Evolutionary conservation across 2,888 invertebrate genomes (phyloP), one percentile per base, ranked within the genome.

Genomic region (Campoletis raptor): DNA sequence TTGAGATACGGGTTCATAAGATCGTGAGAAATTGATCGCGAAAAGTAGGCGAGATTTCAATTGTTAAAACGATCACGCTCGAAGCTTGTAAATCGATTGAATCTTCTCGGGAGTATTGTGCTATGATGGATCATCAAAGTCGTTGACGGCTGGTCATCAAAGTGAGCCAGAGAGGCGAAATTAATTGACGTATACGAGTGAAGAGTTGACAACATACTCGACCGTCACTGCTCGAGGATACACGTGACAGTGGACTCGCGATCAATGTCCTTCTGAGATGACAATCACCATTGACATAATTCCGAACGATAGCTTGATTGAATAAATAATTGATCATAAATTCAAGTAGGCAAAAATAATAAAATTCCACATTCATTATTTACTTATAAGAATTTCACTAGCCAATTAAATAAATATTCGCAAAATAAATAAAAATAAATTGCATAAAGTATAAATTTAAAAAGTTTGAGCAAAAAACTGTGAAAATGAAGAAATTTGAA

Each of bases 61-160:
- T 77, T 77, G 73, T 52, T 57, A 21, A 18, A 66, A 37, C 40
- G 77, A 77, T 77, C 64, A 81, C 36, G 54, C 77, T 81, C 45
- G 48, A 67, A 74, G 78, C 77, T 69, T 73, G 73, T 69, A 79
- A 82, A 85, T 85, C 81, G 78, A 85, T 85, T 78, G 79, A 85
- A 78, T 64, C 24, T 30, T 72, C 54, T 6, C 52, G 73, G 30
- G n/a, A 18, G 64, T 64, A 79, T 73, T 69, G 70, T 69, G 52
- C 48, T 45, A 61, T 52, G 18, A 54, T 30, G 61, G 67, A 42
- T 57, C 72, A 18, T 66, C 7, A 48, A 66, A 40, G 72, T 77
- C 78, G 74, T 74, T 78, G 85, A 74, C 69, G 61, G 40, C 61
- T 12, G 81, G 74, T 85, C 82, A 79, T 85, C 82, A 74, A 40